Evolutionary conservation across 2,113 vertebrate genomes (phyloP), one percentile per base, ranked within the genome.

Genomic region (Colistium nudipinnis): DNA sequence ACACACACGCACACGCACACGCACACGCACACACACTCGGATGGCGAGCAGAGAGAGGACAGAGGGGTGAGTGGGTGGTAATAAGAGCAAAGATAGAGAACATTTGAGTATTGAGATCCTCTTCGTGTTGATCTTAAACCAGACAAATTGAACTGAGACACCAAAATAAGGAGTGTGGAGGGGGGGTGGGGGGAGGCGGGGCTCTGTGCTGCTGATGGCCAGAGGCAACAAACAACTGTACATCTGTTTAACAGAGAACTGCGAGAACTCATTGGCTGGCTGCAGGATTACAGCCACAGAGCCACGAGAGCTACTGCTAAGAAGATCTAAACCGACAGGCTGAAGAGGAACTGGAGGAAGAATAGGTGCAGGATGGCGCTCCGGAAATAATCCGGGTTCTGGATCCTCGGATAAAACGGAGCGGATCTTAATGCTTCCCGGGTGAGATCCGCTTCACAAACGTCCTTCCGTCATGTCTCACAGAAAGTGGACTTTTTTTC

Each of bases 61-160:
- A 19, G 28, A 38, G 2, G 39, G 28, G 59, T 3, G 13, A 25
- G 68, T 47, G 67, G 61, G 65, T 43, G 56, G 64, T 51, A 54
- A 49, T 74, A 86, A 82, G 76, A 86, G 86, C 76, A 76, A 80
- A 87, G 70, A 83, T 82, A 87, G 70, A 80, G 66, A 86, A 88
- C 85, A 88, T 83, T 84, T 82, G n/a, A 86, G 80, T 74, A 73
- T 33, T 60, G 78, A 83, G 45, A 57, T 66, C 74, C 75, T 59
- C 61, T 76, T 43, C 35, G 39, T 19, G 76, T 78, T 49, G 73
- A 68, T 47, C 78, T 39, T n/a, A n/a, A 72, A 79, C 67, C 78
- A 69, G 69, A 62, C 20, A 35, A 73, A 62, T 62, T 36, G 14
- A 79, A 86, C 81, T 82, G 87, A 64, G 67, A 83, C 83, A 85